Evolutionary conservation across 2,797 vertebrate species (phyloP).

Genomic region (Yasuhikotakia modesta): DNA sequence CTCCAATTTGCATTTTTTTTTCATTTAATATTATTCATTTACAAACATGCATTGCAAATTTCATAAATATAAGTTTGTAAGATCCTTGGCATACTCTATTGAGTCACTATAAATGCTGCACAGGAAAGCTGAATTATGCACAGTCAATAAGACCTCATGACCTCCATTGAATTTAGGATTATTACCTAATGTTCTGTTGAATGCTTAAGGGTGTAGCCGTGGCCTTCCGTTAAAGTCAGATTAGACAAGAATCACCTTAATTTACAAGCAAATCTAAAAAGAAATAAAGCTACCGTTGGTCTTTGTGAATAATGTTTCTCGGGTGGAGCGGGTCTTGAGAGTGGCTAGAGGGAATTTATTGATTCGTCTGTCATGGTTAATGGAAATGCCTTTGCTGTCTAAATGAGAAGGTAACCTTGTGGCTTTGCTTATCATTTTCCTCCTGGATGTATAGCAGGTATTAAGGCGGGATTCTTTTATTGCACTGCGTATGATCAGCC

Average conservation of each 20-base stretch:
- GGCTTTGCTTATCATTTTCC: conserved; percentile 21
- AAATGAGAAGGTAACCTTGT: conserved; percentile 32
- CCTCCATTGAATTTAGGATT: conserved; percentile 14
- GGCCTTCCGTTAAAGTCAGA: background rate
- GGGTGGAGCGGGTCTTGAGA: conserved; percentile 13
- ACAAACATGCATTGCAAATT: background rate
- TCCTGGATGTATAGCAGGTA: conserved; percentile 8
- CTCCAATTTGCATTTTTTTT: background rate
- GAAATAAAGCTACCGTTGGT: conserved; percentile 31
- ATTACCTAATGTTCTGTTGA: background rate
- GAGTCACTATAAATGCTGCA: background rate
- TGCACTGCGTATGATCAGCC: conserved; percentile 15
- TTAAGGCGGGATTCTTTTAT: background rate
- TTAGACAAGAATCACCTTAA: background rate
- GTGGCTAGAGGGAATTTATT: conserved; percentile 25
- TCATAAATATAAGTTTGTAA: background rate
- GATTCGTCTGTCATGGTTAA: conserved; percentile 38
- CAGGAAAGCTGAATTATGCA: background rate
- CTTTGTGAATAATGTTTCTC: conserved; percentile 25
- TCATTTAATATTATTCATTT: background rate
- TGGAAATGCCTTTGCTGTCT: conserved; percentile 28
- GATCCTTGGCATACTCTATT: background rate
- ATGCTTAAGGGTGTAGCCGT: conserved; percentile 12
- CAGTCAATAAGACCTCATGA: background rate
- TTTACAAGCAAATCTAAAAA: background rate